Conservation (phyloP, 2,888 invertebrate genomes). For the Campaea margaritaria region DNA sequence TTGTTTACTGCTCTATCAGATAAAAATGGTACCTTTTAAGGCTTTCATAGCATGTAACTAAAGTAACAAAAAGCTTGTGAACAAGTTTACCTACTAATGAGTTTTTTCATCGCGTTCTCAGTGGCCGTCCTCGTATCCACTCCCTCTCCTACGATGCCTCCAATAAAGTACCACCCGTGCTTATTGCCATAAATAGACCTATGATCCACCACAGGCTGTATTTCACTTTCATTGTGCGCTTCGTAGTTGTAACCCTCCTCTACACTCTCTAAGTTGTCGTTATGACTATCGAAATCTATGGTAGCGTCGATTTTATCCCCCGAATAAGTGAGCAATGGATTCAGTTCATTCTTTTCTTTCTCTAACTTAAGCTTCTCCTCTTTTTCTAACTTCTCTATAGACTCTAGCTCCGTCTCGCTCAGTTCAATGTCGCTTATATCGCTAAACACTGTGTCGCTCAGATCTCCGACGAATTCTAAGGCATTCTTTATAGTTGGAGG, state of each 20-base stretch:
- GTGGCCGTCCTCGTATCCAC: conserved; percentile 87
- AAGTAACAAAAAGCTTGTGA: conserved; percentile 54
- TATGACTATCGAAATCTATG: conserved; percentile 57
- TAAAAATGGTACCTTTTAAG: no score
- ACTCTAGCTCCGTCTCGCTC: conserved; percentile 86
- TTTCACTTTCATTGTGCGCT: conserved; percentile 81
- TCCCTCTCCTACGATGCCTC: conserved; percentile 91
- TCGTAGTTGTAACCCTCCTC: conserved; percentile 75
- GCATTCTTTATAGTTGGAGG: conserved; percentile 84
- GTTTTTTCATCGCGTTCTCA: conserved; percentile 89
- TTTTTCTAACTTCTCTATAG: conserved; percentile 83
- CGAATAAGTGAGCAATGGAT: conserved; percentile 72
- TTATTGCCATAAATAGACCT: conserved; percentile 87
- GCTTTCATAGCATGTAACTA: conserved; percentile 31
- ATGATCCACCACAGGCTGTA: conserved; percentile 86
- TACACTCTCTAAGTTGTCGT: conserved; percentile 63
- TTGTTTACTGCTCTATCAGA: no score
- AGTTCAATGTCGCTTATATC: conserved; percentile 87
- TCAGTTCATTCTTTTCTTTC: conserved; percentile 73
- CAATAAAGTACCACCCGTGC: conserved; percentile 94
- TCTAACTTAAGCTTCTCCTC: conserved; percentile 60
- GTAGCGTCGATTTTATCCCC: conserved; percentile 60
- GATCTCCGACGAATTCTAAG: conserved; percentile 86
- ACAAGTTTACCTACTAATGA: conserved; percentile 91
- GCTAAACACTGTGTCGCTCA: conserved; percentile 87